Percentiles rank a stretch among this genome's conserved stretches.
These are phyloP conservation scores for Morpho helenor DNA, from an alignment of 2,888 invertebrate species.

Conservation along the genomic window DNA sequence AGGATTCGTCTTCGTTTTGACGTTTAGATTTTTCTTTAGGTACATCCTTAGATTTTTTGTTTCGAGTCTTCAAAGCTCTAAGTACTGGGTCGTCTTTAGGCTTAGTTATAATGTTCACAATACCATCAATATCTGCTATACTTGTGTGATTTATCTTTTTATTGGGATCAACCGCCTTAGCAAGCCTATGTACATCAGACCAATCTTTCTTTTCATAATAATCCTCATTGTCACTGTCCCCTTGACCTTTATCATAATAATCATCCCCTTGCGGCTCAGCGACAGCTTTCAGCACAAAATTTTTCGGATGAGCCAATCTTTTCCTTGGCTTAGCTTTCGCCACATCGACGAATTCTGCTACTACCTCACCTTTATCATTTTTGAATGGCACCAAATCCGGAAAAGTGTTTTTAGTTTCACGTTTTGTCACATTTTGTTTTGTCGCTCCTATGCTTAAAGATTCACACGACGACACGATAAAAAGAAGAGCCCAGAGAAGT, in stretches of 20 bases:
- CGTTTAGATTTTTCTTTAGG: conserved; percentile 18
- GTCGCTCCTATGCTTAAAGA: conserved; percentile 51
- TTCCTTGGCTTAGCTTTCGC: conserved; percentile 59
- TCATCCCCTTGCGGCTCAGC: conserved; percentile 57
- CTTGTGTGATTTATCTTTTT: conserved; percentile 24
- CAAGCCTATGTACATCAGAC: conserved; percentile 51
- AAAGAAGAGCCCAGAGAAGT: conserved; percentile 28
- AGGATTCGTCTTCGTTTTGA: conserved; percentile 15
- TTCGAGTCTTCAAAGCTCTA: conserved; percentile 29
- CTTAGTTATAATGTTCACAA: conserved; percentile 54
- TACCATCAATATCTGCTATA: conserved; percentile 55
- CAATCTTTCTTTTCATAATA: conserved; percentile 66
- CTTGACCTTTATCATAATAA: conserved; percentile 54
- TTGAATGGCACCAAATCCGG: conserved; percentile 73
- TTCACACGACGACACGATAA: conserved; percentile 37
- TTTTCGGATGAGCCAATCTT: conserved; percentile 57
- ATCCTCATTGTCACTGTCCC: conserved; percentile 54
- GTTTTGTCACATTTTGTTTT: conserved; percentile 53
- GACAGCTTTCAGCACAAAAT: conserved; percentile 53
- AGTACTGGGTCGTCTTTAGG: conserved; percentile 33
- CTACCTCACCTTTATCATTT: conserved; percentile 60
- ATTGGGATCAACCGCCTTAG: conserved; percentile 25
- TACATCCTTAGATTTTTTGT: conserved; percentile 14
- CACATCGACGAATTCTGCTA: conserved; percentile 57
- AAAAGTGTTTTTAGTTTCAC: conserved; percentile 51